Percentiles rank a stretch among this genome's conserved stretches.
phyloP scores from a whole-genome alignment of 2,797 vertebrate genomes.

The Acanthurus lineatus region DNA sequence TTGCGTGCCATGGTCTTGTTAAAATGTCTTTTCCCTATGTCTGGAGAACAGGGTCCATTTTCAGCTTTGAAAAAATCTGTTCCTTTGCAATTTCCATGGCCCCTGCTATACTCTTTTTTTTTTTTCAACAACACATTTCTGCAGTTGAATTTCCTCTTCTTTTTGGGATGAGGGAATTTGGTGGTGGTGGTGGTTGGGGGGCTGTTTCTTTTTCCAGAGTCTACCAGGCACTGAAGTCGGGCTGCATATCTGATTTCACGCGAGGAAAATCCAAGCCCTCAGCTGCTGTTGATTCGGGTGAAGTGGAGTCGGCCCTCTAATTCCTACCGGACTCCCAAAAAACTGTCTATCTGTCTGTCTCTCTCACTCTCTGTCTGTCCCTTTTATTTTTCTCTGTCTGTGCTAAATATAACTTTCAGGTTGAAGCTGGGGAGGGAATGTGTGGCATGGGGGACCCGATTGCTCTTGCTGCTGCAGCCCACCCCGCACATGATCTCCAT shows the following conservation, averaged over 20 bases:
- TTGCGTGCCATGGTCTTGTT: slow-evolving; percentile 87
- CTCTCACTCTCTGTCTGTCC: slow-evolving; percentile 35
- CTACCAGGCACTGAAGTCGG: slow-evolving; percentile 74
- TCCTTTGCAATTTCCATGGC: slow-evolving; percentile 83
- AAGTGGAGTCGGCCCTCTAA: slow-evolving; percentile 82
- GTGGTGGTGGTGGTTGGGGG: slow-evolving; percentile 66
- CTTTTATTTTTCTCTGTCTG: slow-evolving; percentile 61
- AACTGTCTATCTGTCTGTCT: slow-evolving; percentile 46
- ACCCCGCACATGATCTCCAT: slow-evolving; percentile 69
- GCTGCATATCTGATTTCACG: slow-evolving; percentile 84
- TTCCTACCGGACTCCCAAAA: slow-evolving; percentile 82
- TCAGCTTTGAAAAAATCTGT: slow-evolving; percentile 74
- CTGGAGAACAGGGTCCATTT: slow-evolving; percentile 83
- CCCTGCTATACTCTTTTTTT: slow-evolving; percentile 59
- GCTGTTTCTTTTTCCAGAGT: slow-evolving; percentile 85
- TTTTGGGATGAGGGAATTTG: slow-evolving; percentile 72
- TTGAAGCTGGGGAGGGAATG: slow-evolving; percentile 59
- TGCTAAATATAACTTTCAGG: slow-evolving; percentile 78
- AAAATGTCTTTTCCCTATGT: slow-evolving; percentile 85
- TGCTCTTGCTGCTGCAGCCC: slow-evolving; percentile 67
- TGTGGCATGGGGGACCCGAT: slow-evolving; percentile 58
- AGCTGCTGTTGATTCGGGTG: slow-evolving; percentile 85
- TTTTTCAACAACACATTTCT: slow-evolving; percentile 74
- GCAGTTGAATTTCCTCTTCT: slow-evolving; percentile 77
- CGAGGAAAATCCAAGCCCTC: slow-evolving; percentile 82